Conservation (phyloP, 2,888 invertebrate genomes). For the Coremacera marginata region DNA sequence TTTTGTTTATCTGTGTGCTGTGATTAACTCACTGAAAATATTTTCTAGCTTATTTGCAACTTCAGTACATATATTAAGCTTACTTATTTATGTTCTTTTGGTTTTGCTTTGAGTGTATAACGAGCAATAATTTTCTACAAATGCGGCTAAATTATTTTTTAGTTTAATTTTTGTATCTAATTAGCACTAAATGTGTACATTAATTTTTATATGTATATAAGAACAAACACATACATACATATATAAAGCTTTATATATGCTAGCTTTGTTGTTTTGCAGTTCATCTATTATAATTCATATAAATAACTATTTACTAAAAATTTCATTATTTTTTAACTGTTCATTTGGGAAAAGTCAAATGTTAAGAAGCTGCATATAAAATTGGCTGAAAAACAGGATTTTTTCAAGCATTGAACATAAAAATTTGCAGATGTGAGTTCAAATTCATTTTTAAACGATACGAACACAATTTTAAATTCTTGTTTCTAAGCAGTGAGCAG, state of each 20-base stretch:
- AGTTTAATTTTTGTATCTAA: background rate
- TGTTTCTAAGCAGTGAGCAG: background rate
- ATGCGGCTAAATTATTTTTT: conserved; percentile 15
- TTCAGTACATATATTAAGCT: background rate
- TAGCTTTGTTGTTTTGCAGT: too few relatives aligned
- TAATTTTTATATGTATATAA: too few relatives aligned
- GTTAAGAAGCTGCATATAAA: too few relatives aligned
- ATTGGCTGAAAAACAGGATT: too few relatives aligned
- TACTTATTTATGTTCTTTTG: background rate
- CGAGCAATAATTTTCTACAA: conserved; percentile 13
- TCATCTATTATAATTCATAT: too few relatives aligned
- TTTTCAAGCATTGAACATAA: too few relatives aligned
- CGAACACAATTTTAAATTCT: background rate
- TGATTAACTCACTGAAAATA: background rate
- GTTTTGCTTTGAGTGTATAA: background rate
- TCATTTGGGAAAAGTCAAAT: too few relatives aligned
- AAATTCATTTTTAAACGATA: background rate
- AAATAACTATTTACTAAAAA: too few relatives aligned
- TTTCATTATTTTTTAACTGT: too few relatives aligned
- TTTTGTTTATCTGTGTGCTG: background rate
- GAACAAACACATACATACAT: too few relatives aligned
- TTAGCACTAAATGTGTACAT: background rate
- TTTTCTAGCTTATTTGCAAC: background rate
- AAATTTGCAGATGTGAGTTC: background rate
- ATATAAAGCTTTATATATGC: too few relatives aligned